Evolutionary conservation across 2,888 invertebrate species (phyloP).

Genomic region (Athalia circularis): DNA sequence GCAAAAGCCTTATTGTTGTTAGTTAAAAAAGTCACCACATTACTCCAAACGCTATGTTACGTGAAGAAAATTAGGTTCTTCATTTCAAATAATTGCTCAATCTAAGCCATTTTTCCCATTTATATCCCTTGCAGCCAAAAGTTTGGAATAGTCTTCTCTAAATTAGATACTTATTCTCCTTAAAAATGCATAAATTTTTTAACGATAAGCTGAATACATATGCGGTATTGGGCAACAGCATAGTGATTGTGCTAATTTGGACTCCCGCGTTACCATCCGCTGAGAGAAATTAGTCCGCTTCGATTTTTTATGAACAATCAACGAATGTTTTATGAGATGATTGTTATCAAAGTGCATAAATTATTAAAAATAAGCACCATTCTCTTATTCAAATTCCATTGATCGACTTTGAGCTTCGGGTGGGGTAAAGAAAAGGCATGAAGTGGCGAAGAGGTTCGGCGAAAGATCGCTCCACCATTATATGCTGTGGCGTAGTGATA

Average conservation of each 20-base stretch:
- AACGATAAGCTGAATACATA: slow-evolving; percentile 32
- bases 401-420: neutral
- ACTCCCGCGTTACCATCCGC: slow-evolving; percentile 41
- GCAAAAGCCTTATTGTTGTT: no score
- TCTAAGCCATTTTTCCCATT: no score
- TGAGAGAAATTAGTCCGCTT: slow-evolving; percentile 33
- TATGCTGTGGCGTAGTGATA: slow-evolving; percentile 9
- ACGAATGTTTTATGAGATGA: neutral
- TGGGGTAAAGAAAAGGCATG: neutral
- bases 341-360: neutral
- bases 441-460: slow-evolving; percentile 1
- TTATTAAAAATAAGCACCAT: neutral
- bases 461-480: neutral
- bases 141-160: neutral
- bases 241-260: slow-evolving; percentile 47
- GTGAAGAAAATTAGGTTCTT: no score
- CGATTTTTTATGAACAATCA: neutral
- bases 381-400: neutral
- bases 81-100: no score
- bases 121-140: no score
- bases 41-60: no score
- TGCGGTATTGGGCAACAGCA: slow-evolving; percentile 33
- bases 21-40: no score
- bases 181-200: slow-evolving; percentile 10
- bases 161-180: neutral